Conservation (phyloP, 2,797 vertebrate genomes). For the Gadopsis marmoratus region DNA sequence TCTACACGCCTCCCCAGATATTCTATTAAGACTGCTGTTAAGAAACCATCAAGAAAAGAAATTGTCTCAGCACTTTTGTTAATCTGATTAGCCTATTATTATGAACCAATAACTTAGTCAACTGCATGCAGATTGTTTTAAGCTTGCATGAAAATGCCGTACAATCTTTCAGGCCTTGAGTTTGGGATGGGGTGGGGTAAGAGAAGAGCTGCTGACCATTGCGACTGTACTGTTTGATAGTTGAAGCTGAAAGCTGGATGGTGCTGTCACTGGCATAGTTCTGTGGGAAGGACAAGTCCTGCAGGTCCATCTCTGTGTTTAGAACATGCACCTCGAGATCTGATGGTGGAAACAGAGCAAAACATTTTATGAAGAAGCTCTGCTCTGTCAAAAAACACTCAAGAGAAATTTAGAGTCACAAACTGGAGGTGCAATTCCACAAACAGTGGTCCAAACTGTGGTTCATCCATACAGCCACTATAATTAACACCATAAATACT, state of each 20-base stretch:
- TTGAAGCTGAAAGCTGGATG: constrained; percentile 94
- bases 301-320: constrained; percentile 93
- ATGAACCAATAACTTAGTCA: constrained; percentile 84
- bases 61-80: constrained; percentile 87
- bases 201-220: constrained; percentile 87
- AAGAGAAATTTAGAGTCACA: not conserved
- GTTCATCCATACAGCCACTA: not conserved
- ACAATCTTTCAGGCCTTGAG: constrained; percentile 17
- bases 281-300: constrained; percentile 93
- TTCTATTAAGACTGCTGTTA: constrained; percentile 88
- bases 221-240: constrained; percentile 96
- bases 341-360: constrained; percentile 63
- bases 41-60: constrained; percentile 87
- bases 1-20: constrained; percentile 86
- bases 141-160: constrained; percentile 69
- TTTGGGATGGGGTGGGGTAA: not conserved
- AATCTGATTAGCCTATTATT: constrained; percentile 88
- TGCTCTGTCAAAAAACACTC: not conserved
- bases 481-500: not conserved
- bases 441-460: not conserved
- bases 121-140: constrained; percentile 82
- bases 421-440: constrained; percentile 1
- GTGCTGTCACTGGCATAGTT: constrained; percentile 90
- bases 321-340: constrained; percentile 93
- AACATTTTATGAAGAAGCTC: not conserved